Evolutionary conservation across 92 coral and sea anemone genomes (phyloP).

Genomic region (Palythoa heliodiscus): DNA sequence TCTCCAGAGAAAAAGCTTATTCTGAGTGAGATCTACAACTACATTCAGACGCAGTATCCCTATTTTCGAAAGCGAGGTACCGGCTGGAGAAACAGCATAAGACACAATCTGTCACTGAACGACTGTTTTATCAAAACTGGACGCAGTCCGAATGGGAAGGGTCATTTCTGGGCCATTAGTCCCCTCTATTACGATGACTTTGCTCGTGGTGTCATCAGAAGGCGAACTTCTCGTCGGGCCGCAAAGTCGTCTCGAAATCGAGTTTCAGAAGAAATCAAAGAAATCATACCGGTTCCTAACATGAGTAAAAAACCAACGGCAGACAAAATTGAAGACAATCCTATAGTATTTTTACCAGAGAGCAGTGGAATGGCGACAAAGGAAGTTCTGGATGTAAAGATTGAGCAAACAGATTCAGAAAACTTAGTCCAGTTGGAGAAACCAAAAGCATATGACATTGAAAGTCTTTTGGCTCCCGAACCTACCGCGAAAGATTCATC

Average conservation of each 20-base stretch:
- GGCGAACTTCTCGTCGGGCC: constrained; percentile 53
- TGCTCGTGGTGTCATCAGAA: constrained; percentile 80
- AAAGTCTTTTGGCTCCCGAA: constrained; percentile 32
- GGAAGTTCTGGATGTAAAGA: constrained; percentile 7
- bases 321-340: not conserved
- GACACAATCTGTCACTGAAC: constrained; percentile 84
- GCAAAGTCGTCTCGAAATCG: constrained; percentile 43
- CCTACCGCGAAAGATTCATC: not conserved
- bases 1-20: constrained; percentile 83
- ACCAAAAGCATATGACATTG: constrained; percentile 37
- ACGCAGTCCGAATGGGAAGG: constrained; percentile 90
- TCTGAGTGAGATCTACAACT: constrained; percentile 88
- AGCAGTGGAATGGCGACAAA: not conserved
- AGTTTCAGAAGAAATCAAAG: constrained; percentile 40
- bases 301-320: not conserved
- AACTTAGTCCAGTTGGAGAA: not conserved
- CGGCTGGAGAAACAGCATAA: constrained; percentile 91
- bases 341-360: not conserved
- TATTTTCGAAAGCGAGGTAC: constrained; percentile 88
- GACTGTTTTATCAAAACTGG: constrained; percentile 90
- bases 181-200: constrained; percentile 82
- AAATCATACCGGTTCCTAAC: constrained; percentile 32
- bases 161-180: constrained; percentile 92
- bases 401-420: constrained; percentile 19
- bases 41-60: constrained; percentile 79